Evolutionary conservation across 2,888 invertebrate genomes (phyloP).

Genomic region (Copidosoma aretas): DNA sequence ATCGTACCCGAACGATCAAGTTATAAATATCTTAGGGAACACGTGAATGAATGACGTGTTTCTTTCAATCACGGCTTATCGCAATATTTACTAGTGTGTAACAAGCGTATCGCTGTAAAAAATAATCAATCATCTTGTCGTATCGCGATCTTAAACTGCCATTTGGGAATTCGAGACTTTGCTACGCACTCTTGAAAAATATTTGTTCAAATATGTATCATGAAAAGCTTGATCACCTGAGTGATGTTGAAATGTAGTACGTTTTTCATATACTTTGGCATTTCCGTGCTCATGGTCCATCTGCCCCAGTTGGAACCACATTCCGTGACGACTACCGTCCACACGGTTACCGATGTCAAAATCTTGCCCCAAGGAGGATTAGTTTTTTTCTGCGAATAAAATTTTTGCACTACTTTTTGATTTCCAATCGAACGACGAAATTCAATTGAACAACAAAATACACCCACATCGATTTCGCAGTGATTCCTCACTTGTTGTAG

Average conservation of each 20-base stretch:
- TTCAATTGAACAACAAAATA: neutral
- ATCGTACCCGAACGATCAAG: too few relatives aligned
- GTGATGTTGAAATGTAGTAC: neutral
- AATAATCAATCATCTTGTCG: too few relatives aligned
- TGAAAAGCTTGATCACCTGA: too few relatives aligned
- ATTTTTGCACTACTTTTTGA: neutral
- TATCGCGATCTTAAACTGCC: too few relatives aligned
- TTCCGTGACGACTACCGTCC: neutral
- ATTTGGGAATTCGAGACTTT: too few relatives aligned
- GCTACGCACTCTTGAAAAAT: too few relatives aligned
- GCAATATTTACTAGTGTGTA: too few relatives aligned
- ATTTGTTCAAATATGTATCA: too few relatives aligned
- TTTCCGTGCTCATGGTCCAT: neutral
- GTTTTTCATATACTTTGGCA: conserved; percentile 5
- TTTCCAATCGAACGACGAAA: neutral
- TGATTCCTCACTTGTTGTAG: conserved; percentile 4
- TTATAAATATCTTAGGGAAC: too few relatives aligned
- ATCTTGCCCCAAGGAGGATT: neutral
- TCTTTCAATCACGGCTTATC: too few relatives aligned
- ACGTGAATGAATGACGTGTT: too few relatives aligned
- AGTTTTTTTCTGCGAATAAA: neutral
- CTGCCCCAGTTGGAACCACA: neutral
- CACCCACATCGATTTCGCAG: conserved; percentile 2
- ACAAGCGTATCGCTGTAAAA: too few relatives aligned
- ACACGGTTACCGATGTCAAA: conserved; percentile 2